phyloP scores from a whole-genome alignment of 2,797 vertebrate genomes.

The Muscicapa comitata region DNA sequence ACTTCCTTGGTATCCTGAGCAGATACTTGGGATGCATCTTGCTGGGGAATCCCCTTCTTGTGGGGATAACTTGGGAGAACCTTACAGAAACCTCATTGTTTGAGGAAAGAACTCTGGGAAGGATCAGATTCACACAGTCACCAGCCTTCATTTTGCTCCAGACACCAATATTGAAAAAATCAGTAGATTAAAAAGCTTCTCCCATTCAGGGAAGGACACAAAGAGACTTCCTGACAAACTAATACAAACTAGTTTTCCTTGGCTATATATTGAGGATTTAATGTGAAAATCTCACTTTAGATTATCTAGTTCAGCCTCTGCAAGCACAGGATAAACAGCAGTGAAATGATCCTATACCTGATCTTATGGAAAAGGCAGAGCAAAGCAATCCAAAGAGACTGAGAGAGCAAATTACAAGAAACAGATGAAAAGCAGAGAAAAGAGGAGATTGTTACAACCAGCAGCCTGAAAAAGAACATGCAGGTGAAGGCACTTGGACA shows the following conservation, averaged over 20 bases:
- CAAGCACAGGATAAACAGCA: neutral
- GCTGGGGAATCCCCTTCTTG: neutral
- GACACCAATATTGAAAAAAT: neutral
- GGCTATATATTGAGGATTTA: neutral
- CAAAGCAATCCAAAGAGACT: neutral
- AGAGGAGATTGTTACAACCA: neutral
- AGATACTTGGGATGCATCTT: neutral
- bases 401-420: neutral
- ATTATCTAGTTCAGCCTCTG: neutral
- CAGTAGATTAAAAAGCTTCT: neutral
- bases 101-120: neutral
- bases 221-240: neutral
- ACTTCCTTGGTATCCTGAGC: neutral
- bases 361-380: neutral
- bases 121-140: neutral
- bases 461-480: neutral
- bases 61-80: neutral
- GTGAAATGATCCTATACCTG: neutral
- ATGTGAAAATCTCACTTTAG: neutral
- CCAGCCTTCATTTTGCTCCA: neutral
- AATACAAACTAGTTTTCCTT: neutral
- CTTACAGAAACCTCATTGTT: neutral
- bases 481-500: conserved; percentile 1
- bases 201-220: neutral
- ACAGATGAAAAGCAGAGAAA: neutral